These are phyloP conservation scores for Drosophila nasuta DNA, from an alignment of 1,140 invertebrate genomes.

Conservation along the genomic window DNA sequence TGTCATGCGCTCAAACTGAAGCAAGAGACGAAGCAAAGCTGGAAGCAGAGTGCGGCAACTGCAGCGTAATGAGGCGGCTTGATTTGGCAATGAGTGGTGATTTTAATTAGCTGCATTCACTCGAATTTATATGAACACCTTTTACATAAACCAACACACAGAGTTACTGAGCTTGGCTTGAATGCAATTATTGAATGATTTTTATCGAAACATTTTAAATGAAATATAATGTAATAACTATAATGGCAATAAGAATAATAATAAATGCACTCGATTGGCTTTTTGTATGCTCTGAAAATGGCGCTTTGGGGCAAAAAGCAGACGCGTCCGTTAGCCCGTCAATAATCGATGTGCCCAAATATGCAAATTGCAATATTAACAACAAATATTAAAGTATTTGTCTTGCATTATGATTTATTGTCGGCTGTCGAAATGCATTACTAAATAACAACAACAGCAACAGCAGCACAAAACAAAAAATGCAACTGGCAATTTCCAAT, in stretches of 20 bases:
- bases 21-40: background rate
- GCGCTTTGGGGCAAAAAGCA: background rate
- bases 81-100: conserved; percentile 33
- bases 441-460: conserved; percentile 1
- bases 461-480: conserved; percentile 9
- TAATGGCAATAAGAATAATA: conserved; percentile 36
- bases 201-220: conserved; percentile 21
- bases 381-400: conserved; percentile 70
- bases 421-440: conserved; percentile 23
- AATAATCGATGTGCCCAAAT: conserved; percentile 41
- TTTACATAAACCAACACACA: background rate
- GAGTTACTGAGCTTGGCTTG: background rate
- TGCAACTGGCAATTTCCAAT: conserved; percentile 53
- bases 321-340: conserved; percentile 19
- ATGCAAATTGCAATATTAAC: conserved; percentile 74
- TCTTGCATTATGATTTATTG: conserved; percentile 62
- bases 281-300: background rate
- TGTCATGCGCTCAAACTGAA: conserved; percentile 41
- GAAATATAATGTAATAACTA: background rate
- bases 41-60: background rate
- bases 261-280: conserved; percentile 5
- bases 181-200: background rate
- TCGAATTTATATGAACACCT: conserved; percentile 25
- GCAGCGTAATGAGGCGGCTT: conserved; percentile 42
- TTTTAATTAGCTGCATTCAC: conserved; percentile 47